Percentiles rank a stretch among this genome's conserved stretches.
Evolutionary conservation across 2,888 invertebrate species (phyloP).

Genomic region (Caenorhabditis sulstoni): DNA sequence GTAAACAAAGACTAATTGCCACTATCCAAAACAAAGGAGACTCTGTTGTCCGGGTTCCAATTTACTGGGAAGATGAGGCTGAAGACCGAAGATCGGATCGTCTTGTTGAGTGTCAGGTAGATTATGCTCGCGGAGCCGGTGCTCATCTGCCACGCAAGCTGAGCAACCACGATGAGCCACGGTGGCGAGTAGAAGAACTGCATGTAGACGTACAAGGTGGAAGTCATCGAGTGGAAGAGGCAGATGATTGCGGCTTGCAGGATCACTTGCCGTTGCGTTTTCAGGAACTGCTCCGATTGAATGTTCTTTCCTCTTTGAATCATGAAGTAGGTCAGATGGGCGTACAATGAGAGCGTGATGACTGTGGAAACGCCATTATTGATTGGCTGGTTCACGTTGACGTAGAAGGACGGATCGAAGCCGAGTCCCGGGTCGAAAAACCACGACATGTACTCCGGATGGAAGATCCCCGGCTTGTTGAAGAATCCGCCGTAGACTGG

Average conservation of each 20-base stretch:
- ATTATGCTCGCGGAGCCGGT: slow-evolving; percentile 29
- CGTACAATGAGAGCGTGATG: slow-evolving; percentile 5
- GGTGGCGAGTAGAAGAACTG: slow-evolving; percentile 30
- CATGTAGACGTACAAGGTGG: slow-evolving; percentile 39
- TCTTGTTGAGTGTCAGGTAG: slow-evolving; percentile 30
- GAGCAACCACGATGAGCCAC: slow-evolving; percentile 4
- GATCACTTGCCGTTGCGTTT: not conserved
- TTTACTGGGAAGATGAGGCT: not conserved
- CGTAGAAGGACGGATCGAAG: not conserved
- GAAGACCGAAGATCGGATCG: slow-evolving; percentile 18
- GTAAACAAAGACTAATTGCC: no score
- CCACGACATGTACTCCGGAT: slow-evolving; percentile 24
- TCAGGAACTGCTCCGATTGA: not conserved
- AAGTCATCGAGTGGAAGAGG: slow-evolving; percentile 27
- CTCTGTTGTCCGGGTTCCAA: not conserved
- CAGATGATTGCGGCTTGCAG: slow-evolving; percentile 28
- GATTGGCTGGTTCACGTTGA: no score
- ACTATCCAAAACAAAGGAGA: no score
- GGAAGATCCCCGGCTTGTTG: slow-evolving; percentile 22
- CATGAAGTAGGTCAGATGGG: not conserved
- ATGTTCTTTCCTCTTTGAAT: not conserved
- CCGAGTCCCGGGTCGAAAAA: slow-evolving; percentile 34
- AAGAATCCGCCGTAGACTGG: slow-evolving; percentile 9
- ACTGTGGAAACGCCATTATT: slow-evolving; percentile 10
- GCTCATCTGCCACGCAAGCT: slow-evolving; percentile 30